Evolutionary conservation across 2,888 invertebrate species (phyloP).

Genomic region (Chamaedrilus cognettii): DNA sequence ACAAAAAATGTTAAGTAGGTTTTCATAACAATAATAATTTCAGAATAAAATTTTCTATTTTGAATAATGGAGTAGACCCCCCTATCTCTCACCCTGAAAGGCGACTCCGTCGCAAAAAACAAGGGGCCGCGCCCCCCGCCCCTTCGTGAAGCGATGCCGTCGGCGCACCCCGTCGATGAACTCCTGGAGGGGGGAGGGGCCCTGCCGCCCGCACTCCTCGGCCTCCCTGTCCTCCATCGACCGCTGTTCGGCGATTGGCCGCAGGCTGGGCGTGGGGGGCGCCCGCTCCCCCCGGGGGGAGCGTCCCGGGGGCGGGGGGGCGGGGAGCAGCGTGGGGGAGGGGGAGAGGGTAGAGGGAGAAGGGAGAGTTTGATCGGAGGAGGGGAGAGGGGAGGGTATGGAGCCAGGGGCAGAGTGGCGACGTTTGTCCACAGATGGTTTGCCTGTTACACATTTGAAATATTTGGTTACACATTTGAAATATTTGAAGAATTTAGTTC

Average conservation of each 20-base stretch:
- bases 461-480: no score
- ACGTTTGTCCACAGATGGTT: no score
- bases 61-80: neutral
- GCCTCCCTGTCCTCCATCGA: constrained; percentile 36
- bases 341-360: no score
- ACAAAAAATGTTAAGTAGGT: no score
- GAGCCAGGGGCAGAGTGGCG: no score
- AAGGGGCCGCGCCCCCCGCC: neutral
- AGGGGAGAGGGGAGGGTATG: no score
- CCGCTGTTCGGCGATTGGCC: constrained; percentile 33
- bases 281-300: constrained; percentile 21
- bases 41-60: no score
- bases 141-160: neutral
- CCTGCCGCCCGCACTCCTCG: constrained; percentile 20
- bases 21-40: no score
- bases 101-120: neutral
- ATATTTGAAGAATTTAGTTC: no score
- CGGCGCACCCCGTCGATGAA: constrained; percentile 27
- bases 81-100: neutral
- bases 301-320: neutral
- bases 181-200: constrained; percentile 35
- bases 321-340: neutral
- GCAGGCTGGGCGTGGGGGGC: constrained; percentile 29
- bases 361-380: no score
- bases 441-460: no score